Conservation (phyloP, 1,140 invertebrate species). For the Galleria mellonella region DNA sequence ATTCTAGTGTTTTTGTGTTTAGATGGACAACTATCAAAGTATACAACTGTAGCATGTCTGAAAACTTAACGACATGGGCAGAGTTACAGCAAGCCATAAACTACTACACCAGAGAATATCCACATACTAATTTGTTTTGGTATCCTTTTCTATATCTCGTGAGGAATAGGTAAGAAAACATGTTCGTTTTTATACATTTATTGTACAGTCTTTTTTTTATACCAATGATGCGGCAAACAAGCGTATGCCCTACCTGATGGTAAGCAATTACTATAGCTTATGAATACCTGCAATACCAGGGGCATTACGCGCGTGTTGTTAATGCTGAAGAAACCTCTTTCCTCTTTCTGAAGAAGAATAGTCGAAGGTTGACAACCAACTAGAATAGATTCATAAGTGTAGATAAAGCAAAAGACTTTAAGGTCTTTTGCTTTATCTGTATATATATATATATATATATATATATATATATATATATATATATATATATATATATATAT, state of each 20-base stretch:
- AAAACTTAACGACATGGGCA: constrained; percentile 20
- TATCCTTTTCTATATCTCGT: constrained; percentile 3
- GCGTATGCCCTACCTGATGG: background rate
- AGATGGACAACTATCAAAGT: constrained; percentile 15
- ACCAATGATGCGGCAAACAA: background rate
- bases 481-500: too few relatives aligned
- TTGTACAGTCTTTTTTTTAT: background rate
- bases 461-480: too few relatives aligned
- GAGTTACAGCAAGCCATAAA: constrained; percentile 2
- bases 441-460: too few relatives aligned
- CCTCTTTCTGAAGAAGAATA: background rate
- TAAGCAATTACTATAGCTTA: background rate
- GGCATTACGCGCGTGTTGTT: too few relatives aligned
- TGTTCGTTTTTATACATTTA: too few relatives aligned
- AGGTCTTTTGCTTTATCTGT: background rate
- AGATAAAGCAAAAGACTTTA: too few relatives aligned
- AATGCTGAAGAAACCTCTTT: too few relatives aligned
- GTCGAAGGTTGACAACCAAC: too few relatives aligned
- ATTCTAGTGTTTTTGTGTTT: too few relatives aligned
- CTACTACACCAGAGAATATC: background rate
- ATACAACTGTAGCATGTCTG: constrained; percentile 19
- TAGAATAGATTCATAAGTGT: too few relatives aligned
- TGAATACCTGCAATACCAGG: background rate
- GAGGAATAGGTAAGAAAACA: constrained; percentile 10
- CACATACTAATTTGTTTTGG: background rate